A percentile compares a stretch with the other conserved stretches of the same genome.
phyloP scores from a whole-genome alignment of 2,888 invertebrate species.

The Salticus scenicus region DNA sequence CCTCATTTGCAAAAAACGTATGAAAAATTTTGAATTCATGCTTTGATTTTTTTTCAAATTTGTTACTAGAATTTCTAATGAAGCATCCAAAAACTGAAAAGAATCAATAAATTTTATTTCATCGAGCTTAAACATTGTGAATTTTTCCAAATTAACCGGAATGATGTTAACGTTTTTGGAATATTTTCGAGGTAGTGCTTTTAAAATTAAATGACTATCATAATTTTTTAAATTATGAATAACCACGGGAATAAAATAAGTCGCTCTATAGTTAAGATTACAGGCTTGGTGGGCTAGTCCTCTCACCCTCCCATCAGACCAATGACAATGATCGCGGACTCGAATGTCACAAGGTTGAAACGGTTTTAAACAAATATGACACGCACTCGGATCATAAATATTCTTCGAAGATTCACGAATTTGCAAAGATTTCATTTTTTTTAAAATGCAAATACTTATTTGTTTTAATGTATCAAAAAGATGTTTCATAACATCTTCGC shows the following conservation, averaged over 20 bases:
- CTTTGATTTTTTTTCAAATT: constrained; percentile 51
- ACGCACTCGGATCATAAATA: not conserved
- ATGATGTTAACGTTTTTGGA: not conserved
- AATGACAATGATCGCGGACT: not conserved
- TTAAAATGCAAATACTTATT: not conserved
- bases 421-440: not conserved
- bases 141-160: constrained; percentile 30
- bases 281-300: not conserved
- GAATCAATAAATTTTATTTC: constrained; percentile 72
- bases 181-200: not conserved
- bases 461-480: not conserved
- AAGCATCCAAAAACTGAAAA: constrained; percentile 53
- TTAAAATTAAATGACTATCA: constrained; percentile 1
- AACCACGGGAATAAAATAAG: not conserved
- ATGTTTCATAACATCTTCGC: not conserved
- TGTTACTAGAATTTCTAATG: constrained; percentile 38
- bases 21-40: constrained; percentile 13
- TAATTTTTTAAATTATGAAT: not conserved
- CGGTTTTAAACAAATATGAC: not conserved
- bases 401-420: not conserved
- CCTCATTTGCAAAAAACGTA: not conserved
- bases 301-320: not conserved
- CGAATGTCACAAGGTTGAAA: not conserved
- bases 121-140: constrained; percentile 58
- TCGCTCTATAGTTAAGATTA: not conserved